A percentile compares a stretch with the other conserved stretches of the same genome.
phyloP scores from a whole-genome alignment of 2,113 vertebrate species.

The Lanius ludovicianus region DNA sequence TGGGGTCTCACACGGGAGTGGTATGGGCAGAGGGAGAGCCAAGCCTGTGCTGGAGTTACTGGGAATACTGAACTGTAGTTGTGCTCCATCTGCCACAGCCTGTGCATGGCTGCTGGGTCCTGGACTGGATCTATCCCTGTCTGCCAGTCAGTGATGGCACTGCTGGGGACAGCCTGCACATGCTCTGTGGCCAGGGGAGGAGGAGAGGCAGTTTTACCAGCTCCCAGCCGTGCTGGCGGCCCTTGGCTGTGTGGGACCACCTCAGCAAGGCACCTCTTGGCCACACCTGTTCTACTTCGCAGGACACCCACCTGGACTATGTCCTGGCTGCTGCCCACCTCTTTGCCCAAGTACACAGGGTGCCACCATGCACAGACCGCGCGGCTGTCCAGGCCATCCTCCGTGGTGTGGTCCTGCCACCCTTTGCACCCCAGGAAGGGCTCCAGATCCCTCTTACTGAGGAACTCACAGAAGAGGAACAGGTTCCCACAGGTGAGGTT shows the following conservation, averaged over 20 bases:
- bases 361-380: constrained; percentile 64
- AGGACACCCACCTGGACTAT: constrained; percentile 82
- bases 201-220: not conserved
- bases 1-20: rapidly evolving
- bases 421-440: constrained; percentile 55
- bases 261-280: not conserved
- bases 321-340: constrained; percentile 83
- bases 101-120: not conserved
- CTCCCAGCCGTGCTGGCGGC: not conserved
- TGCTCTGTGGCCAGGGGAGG: not conserved
- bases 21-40: not conserved
- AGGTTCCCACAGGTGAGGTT: constrained; percentile 45
- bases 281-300: not conserved
- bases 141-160: not conserved
- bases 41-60: not conserved
- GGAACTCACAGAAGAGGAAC: constrained; percentile 36
- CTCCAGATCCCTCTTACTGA: constrained; percentile 68
- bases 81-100: not conserved
- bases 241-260: not conserved
- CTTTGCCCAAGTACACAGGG: constrained; percentile 76
- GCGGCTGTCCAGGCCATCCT: constrained; percentile 37
- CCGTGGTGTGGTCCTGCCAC: constrained; percentile 14
- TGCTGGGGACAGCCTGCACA: not conserved
- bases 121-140: not conserved
- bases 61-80: not conserved